phyloP scores from a whole-genome alignment of 2,113 vertebrate genomes.

The Ptychochromis oligacanthus region DNA sequence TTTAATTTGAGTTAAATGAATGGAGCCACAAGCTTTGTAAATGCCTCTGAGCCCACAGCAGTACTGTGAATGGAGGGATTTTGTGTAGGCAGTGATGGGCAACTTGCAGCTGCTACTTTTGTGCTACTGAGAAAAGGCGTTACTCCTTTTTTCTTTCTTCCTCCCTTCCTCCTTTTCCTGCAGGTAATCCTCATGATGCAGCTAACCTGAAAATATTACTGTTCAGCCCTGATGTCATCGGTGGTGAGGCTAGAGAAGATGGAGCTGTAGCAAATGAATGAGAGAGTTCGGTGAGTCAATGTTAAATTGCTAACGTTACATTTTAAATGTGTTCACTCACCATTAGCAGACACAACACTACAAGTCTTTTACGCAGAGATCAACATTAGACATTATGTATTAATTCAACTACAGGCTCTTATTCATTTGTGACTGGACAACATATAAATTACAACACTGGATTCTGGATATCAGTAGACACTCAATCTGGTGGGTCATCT shows the following conservation, averaged over 20 bases:
- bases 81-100: background rate
- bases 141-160: background rate
- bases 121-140: background rate
- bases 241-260: background rate
- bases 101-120: constrained; percentile 17
- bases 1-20: background rate
- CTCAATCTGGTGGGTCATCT: constrained; percentile 8
- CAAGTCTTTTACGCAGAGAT: background rate
- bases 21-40: background rate
- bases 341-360: background rate
- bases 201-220: background rate
- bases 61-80: background rate
- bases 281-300: background rate
- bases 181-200: background rate
- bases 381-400: background rate
- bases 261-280: background rate
- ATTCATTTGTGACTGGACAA: background rate
- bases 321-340: no score
- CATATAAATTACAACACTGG: background rate
- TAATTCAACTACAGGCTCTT: background rate
- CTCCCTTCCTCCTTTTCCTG: background rate
- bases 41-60: background rate
- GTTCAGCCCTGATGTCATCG: background rate
- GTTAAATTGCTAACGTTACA: background rate
- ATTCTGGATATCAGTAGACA: background rate